phyloP scores from a whole-genome alignment of 23 tunicate species.

The Diplosoma virens region DNA sequence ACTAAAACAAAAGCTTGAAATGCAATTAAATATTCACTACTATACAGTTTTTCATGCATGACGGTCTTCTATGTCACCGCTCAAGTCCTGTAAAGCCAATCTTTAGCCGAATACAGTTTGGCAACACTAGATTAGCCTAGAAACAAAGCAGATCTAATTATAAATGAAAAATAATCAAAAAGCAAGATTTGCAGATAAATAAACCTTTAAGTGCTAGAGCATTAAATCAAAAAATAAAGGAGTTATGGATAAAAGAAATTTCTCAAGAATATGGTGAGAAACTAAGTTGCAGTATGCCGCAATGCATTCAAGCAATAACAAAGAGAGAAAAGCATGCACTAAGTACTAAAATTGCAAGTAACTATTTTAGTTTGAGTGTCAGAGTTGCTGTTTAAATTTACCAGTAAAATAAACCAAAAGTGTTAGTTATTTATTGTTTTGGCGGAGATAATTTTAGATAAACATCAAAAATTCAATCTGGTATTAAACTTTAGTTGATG shows the following conservation, averaged over 20 bases:
- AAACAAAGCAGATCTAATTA: neutral
- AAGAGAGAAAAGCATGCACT: neutral
- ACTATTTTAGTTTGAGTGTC: too few species aligned
- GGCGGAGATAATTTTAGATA: too few species aligned
- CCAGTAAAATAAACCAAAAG: too few species aligned
- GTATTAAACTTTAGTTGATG: too few species aligned
- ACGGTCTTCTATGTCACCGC: too few species aligned
- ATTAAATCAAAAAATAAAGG: neutral
- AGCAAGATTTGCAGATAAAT: neutral
- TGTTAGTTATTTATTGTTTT: too few species aligned
- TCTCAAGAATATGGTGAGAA: neutral
- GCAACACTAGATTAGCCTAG: conserved; percentile 4
- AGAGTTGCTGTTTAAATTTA: too few species aligned
- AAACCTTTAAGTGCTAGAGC: conserved; percentile 6
- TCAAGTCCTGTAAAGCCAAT: neutral
- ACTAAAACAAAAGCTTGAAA: conserved; percentile 1
- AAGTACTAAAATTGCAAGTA: too few species aligned
- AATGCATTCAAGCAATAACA: neutral
- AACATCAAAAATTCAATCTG: too few species aligned
- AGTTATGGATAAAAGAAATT: neutral
- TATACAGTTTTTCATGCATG: neutral
- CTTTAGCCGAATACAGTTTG: neutral
- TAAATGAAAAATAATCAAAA: neutral
- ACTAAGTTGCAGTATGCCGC: conserved; percentile 7
- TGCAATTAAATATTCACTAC: neutral